A percentile compares a stretch with the other conserved stretches of the same genome.
Evolutionary conservation across 1,140 invertebrate genomes (phyloP).

Genomic region (Macrobrachium rosenbergii): DNA sequence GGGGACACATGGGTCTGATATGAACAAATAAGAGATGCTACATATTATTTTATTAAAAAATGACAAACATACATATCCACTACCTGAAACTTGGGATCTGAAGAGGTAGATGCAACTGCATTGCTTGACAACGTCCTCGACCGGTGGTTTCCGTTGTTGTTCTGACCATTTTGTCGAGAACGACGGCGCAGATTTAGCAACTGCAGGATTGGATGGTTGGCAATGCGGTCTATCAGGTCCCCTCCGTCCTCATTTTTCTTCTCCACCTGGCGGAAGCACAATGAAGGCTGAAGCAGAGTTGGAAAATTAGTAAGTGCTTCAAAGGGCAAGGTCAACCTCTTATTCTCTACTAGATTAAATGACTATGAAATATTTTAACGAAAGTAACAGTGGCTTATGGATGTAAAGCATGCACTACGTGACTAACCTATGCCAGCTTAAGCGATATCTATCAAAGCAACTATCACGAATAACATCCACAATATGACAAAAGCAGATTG

Average conservation of each 20-base stretch:
- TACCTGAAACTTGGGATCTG: constrained; percentile 63
- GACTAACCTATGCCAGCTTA: too few relatives aligned
- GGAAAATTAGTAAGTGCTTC: neutral
- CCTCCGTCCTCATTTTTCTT: constrained; percentile 81
- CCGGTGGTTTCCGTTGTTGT: constrained; percentile 36
- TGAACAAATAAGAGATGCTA: too few relatives aligned
- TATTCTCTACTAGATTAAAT: too few relatives aligned
- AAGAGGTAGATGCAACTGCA: constrained; percentile 52
- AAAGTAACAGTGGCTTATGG: too few relatives aligned
- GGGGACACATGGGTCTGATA: too few relatives aligned
- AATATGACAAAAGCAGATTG: too few relatives aligned
- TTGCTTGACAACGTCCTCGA: constrained; percentile 74
- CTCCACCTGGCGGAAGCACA: constrained; percentile 63
- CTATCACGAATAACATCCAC: too few relatives aligned
- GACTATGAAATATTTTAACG: too few relatives aligned
- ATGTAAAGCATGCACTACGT: too few relatives aligned
- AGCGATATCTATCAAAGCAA: too few relatives aligned
- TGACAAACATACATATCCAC: neutral
- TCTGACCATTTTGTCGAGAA: constrained; percentile 33
- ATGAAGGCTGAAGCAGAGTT: constrained; percentile 42
- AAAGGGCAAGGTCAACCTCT: neutral
- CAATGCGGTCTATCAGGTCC: constrained; percentile 77
- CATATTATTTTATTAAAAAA: neutral
- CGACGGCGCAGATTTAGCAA: constrained; percentile 68
- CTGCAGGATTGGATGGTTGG: constrained; percentile 82